Evolutionary conservation across 1,140 invertebrate genomes (phyloP), one percentile per base, ranked within the genome.

Genomic region (Drosophila mayri): DNA sequence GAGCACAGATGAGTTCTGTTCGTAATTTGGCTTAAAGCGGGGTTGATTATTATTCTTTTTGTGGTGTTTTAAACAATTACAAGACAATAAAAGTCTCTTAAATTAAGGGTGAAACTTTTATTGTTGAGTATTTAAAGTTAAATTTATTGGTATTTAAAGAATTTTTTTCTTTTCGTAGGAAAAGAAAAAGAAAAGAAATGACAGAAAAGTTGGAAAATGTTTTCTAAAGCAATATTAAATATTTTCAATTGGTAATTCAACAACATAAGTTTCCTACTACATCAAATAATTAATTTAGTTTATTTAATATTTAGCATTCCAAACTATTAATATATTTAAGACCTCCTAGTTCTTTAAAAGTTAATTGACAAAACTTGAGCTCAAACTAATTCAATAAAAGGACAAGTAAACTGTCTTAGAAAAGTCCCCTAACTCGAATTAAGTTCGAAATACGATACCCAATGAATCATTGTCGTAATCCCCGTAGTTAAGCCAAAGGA

Each of bases 401-500:
- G 28, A 49, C 32, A 65, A 12, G 22, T 25, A 16, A 54, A 38
- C 47, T 38, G 22, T 43, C n/a, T 22, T 9, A 43, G 12, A 20
- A 5, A 32, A 43, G 30, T 30, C 38, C 66, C 54, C 22, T 1
- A 18, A 37, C 40, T 44, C 37, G 32, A 37, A 30, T 62, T 68
- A 43, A 50, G 63, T 50, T 14, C 35, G 20, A 25, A 66, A 52
- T 14, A 66, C 61, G 47, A 11, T 11, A 43, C 30, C 38, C 68
- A 28, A 72, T 72, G 65, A 72, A 72, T 72, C 68, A 59, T 72
- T 58, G 44, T 14, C 28, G 20, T 72, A 72, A 72, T 58, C 68
- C 43, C 52, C 37, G n/a, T 6, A 41, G 66, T 37, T 72, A 71
- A 72, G 54, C 52, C 37, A 11, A 25, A 16, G 43, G 37, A 16